Conservation (phyloP, 2,888 invertebrate genomes). For the Sphinx pinastri region DNA sequence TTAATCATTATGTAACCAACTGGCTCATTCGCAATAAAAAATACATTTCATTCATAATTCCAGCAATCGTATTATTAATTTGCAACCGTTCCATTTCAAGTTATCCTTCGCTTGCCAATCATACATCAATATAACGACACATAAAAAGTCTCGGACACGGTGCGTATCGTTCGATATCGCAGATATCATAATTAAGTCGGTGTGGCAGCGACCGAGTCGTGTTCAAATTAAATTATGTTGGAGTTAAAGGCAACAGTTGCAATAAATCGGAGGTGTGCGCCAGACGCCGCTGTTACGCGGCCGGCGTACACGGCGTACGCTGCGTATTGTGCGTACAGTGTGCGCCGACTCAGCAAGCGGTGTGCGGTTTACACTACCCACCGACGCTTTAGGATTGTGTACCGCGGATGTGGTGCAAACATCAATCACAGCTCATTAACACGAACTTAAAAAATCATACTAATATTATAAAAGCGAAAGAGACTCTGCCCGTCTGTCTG, state of each 20-base stretch:
- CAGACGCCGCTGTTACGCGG: slow-evolving; percentile 68
- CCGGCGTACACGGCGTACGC: slow-evolving; percentile 11
- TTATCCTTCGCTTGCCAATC: neutral
- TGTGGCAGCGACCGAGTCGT: slow-evolving; percentile 41
- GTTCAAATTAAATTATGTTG: slow-evolving; percentile 78
- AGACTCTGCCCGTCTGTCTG: too few relatives aligned
- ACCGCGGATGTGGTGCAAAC: neutral
- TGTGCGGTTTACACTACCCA: too few relatives aligned
- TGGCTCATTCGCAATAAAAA: too few relatives aligned
- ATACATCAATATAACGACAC: slow-evolving; percentile 15
- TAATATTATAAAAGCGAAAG: too few relatives aligned
- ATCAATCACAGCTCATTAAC: too few relatives aligned
- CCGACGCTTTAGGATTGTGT: neutral
- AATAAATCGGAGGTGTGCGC: slow-evolving; percentile 59
- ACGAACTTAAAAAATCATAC: too few relatives aligned
- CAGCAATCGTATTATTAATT: neutral
- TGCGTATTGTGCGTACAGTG: too few relatives aligned
- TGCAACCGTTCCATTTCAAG: neutral
- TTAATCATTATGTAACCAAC: too few relatives aligned
- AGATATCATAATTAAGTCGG: slow-evolving; percentile 76
- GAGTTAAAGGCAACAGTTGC: slow-evolving; percentile 71
- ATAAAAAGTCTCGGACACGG: slow-evolving; percentile 34
- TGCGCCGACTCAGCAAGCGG: too few relatives aligned
- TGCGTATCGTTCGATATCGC: slow-evolving; percentile 45
- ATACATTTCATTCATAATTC: too few relatives aligned